Conservation (phyloP, 2,797 vertebrate genomes). For the Sylvia borin region DNA sequence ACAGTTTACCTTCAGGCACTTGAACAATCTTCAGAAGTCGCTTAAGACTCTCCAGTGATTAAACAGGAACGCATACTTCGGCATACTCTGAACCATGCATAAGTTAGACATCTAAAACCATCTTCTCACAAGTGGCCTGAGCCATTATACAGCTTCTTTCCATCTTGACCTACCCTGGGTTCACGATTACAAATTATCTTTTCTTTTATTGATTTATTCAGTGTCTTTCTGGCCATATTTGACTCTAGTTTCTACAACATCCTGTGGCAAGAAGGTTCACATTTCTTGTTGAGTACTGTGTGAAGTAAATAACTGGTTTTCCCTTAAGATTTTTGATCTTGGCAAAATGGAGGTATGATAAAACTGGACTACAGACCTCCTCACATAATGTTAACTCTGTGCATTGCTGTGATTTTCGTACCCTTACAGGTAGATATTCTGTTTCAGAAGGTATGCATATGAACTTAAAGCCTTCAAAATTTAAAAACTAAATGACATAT, state of each 20-base stretch:
- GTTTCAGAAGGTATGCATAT: neutral
- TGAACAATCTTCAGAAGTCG: neutral
- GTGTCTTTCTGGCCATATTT: neutral
- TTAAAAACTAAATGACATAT: neutral
- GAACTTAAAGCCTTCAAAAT: neutral
- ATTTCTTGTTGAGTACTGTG: neutral
- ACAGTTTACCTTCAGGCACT: constrained; percentile 1
- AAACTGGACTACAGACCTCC: neutral
- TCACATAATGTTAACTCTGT: fast-evolving
- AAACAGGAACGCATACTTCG: neutral
- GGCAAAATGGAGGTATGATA: neutral
- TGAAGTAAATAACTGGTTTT: neutral
- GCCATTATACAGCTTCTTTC: neutral
- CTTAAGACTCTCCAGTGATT: neutral
- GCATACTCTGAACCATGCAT: neutral
- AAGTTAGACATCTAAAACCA: neutral
- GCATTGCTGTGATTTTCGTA: neutral
- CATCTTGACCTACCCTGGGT: neutral
- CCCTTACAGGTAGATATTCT: neutral
- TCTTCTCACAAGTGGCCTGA: neutral
- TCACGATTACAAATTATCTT: neutral
- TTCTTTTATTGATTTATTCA: neutral
- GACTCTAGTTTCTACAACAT: neutral
- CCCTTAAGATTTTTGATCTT: neutral
- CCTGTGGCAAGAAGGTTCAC: neutral